Evolutionary conservation across 2,113 vertebrate genomes (phyloP), one percentile per base, ranked within the genome.

Genomic region (Ursus arctos): DNA sequence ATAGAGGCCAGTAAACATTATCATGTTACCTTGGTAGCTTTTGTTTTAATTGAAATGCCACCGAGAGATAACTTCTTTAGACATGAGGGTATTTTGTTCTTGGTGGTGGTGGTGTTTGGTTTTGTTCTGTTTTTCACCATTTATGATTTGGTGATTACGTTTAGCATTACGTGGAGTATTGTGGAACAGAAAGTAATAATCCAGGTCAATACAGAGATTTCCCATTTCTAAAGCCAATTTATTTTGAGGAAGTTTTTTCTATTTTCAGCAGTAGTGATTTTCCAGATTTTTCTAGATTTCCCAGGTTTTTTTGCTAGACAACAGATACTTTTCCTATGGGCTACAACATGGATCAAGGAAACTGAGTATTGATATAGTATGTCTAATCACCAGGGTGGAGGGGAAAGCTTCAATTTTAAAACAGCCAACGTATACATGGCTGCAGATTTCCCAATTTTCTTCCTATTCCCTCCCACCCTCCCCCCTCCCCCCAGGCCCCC

Each of bases 31-130:
- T 88, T 72, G 55, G 47, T 89, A 94, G 11, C 13, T 95, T 86
- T 89, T 67, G 9, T 80, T 96, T 97, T 98, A 94, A 98, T 98
- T 96, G 69, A 98, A 98, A 97, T 96, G 92, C 82, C 89, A 96
- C 86, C 63, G 92, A 80, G 59, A 96, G 76, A 94, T 88, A 92
- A 95, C 53, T 67, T 90, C 40, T 92, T 92, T 24, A 88, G n/a
- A 61, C 6, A 67, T 16, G 19, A 96, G 8, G 6, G 7, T 61
- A 89, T 91, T 94, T 77, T 91, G 36, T n/a, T 87, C 7, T 24
- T 81, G 53, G 4, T 67, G 12, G 7, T 82, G 6, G 7, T 67
- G 18, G 51, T 24, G n/a, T 31, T 77, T 49, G 43, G 74, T 49
- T 69, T 9, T 10, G 6, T 59, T 59, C 31, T 91, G 76, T 89